Percentiles rank a stretch among this genome's conserved stretches.
These are phyloP conservation scores for Zelleria hepariella DNA, from an alignment of 2,888 invertebrate genomes.

Conservation along the genomic window DNA sequence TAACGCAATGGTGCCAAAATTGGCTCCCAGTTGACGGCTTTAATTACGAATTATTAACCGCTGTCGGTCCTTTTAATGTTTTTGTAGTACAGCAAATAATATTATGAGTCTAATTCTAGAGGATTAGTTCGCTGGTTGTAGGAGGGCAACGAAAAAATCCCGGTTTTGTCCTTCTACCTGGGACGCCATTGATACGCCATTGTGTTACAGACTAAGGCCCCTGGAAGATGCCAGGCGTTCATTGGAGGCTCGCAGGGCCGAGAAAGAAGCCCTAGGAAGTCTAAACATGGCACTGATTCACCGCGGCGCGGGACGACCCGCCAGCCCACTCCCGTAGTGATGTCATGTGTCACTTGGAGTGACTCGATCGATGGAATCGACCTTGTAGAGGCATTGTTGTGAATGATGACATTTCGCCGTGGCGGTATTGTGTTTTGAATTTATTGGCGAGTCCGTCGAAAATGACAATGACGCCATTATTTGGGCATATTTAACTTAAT, in stretches of 20 bases:
- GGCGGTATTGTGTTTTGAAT: neutral
- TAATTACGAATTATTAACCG: too few species aligned
- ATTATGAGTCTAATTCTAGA: too few species aligned
- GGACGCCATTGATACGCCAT: too few species aligned
- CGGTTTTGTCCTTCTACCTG: too few species aligned
- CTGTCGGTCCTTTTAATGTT: too few species aligned
- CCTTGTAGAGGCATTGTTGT: neutral
- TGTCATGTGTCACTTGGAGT: neutral
- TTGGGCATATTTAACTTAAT: too few species aligned
- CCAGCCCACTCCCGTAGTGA: neutral
- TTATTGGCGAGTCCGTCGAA: neutral
- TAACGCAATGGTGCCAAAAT: too few species aligned
- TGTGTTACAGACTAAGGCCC: too few species aligned
- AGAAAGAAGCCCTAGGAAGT: conserved; percentile 38
- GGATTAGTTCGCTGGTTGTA: too few species aligned
- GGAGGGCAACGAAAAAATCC: neutral
- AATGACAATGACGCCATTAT: neutral
- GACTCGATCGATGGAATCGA: neutral
- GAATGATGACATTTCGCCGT: neutral
- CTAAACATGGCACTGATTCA: conserved; percentile 38
- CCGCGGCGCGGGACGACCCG: neutral
- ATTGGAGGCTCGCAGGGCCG: too few species aligned
- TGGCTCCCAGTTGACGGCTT: too few species aligned
- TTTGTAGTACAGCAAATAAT: too few species aligned
- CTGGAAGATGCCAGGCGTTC: neutral